phyloP scores from a whole-genome alignment of 2,113 vertebrate species.

The Perca fluviatilis region DNA sequence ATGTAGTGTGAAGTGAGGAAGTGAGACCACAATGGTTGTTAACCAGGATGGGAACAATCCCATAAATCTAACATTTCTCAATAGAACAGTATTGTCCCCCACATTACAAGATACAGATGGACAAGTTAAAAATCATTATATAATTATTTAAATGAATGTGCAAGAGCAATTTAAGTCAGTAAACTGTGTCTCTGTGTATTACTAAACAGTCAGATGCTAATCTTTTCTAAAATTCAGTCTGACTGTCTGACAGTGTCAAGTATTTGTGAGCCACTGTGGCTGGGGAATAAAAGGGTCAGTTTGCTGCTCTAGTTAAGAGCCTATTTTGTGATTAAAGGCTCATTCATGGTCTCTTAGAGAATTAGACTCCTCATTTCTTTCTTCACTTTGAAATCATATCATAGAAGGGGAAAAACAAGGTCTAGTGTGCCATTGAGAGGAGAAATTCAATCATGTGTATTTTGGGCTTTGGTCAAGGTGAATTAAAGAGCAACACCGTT shows the following conservation, averaged over 20 bases:
- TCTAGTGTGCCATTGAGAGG: slow-evolving; percentile 13
- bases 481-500: slow-evolving; percentile 15
- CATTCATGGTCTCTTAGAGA: slow-evolving; percentile 36
- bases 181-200: neutral
- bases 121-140: neutral
- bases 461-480: slow-evolving; percentile 44
- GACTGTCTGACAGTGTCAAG: neutral
- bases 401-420: slow-evolving; percentile 17
- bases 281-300: slow-evolving; percentile 21
- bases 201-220: slow-evolving; percentile 6
- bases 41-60: neutral
- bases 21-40: neutral
- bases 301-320: slow-evolving; percentile 31
- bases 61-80: slow-evolving; percentile 14
- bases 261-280: slow-evolving; percentile 11
- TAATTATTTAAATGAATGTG: neutral
- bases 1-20: slow-evolving; percentile 11
- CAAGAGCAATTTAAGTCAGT: neutral
- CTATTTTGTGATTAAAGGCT: slow-evolving; percentile 46
- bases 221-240: neutral
- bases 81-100: neutral
- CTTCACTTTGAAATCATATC: slow-evolving; percentile 42
- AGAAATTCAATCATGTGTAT: slow-evolving; percentile 49
- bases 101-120: neutral
- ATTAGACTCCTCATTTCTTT: slow-evolving; percentile 34